These are phyloP conservation scores for Brachionus paranguensis DNA, from an alignment of 1,140 invertebrate genomes.

Conservation along the genomic window DNA sequence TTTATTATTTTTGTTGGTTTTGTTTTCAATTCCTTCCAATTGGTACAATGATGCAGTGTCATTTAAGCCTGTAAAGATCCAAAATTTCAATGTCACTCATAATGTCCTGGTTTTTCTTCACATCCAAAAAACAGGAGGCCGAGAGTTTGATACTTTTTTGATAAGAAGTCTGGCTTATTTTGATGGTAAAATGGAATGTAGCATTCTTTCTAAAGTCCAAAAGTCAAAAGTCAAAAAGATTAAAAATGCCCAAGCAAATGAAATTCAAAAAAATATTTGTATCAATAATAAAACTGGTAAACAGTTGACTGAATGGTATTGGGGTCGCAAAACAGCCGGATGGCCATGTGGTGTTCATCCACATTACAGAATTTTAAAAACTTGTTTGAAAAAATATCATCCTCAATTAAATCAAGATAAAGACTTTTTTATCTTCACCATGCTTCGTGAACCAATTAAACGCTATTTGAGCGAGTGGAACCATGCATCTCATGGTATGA, in stretches of 20 bases:
- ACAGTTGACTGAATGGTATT: slow-evolving; percentile 68
- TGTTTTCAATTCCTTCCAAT: too few relatives aligned
- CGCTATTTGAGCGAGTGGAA: background rate
- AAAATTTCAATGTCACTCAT: background rate
- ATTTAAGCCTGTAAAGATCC: background rate
- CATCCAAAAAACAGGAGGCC: background rate
- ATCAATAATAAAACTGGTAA: slow-evolving; percentile 57
- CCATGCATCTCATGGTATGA: background rate
- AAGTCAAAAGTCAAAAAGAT: background rate
- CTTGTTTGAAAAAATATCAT: slow-evolving; percentile 57
- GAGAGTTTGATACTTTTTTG: slow-evolving; percentile 87
- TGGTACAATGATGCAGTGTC: too few relatives aligned
- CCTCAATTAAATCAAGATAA: background rate
- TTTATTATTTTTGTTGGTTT: too few relatives aligned
- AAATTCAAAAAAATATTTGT: background rate
- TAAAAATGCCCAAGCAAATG: background rate
- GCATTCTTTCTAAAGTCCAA: background rate
- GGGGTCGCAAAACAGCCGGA: slow-evolving; percentile 95
- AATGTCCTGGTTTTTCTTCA: background rate
- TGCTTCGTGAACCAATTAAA: background rate
- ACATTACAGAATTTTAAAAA: slow-evolving; percentile 89
- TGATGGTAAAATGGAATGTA: slow-evolving; percentile 51
- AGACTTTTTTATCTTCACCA: background rate
- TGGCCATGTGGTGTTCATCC: slow-evolving; percentile 98
- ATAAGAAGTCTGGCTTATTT: slow-evolving; percentile 81